Conservation (phyloP, 92 coral and sea anemone species). For the Nematostella vectensis region DNA sequence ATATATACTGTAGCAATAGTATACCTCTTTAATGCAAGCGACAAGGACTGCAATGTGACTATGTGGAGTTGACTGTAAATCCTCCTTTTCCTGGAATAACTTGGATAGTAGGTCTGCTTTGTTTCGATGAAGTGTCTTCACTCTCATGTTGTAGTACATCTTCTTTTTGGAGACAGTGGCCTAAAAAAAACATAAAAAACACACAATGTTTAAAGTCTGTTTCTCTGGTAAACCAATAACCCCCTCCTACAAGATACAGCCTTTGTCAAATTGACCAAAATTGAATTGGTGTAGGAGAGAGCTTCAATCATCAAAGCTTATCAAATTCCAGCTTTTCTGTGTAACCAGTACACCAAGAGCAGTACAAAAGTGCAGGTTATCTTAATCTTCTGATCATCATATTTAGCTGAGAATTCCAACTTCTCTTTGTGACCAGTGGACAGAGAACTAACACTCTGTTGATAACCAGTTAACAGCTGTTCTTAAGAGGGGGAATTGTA, state of each 20-base stretch:
- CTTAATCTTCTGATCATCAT: too few relatives aligned
- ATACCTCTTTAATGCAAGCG: slow-evolving; percentile 66
- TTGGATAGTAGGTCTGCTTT: slow-evolving; percentile 61
- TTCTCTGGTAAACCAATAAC: not conserved
- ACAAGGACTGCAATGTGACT: slow-evolving; percentile 45
- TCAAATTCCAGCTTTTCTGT: too few relatives aligned
- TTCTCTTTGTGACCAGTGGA: not conserved
- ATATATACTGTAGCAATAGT: too few relatives aligned
- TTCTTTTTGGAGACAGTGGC: slow-evolving; percentile 81
- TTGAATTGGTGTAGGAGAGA: too few relatives aligned
- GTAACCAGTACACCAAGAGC: too few relatives aligned
- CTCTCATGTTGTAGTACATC: slow-evolving; percentile 98
- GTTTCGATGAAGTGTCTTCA: slow-evolving; percentile 82
- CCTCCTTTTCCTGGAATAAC: slow-evolving; percentile 53
- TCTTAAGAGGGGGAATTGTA: too few relatives aligned
- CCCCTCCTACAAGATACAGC: not conserved
- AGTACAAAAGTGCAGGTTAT: too few relatives aligned
- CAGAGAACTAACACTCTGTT: not conserved
- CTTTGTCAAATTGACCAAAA: too few relatives aligned
- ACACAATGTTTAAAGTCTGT: not conserved
- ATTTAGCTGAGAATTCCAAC: too few relatives aligned
- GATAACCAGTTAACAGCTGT: too few relatives aligned
- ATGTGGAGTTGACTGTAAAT: slow-evolving; percentile 46
- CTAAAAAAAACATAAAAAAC: slow-evolving; percentile 15
- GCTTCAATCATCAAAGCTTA: too few relatives aligned